Conservation (phyloP, 1,140 invertebrate species). For the Caenorhabditis tropicalis region DNA sequence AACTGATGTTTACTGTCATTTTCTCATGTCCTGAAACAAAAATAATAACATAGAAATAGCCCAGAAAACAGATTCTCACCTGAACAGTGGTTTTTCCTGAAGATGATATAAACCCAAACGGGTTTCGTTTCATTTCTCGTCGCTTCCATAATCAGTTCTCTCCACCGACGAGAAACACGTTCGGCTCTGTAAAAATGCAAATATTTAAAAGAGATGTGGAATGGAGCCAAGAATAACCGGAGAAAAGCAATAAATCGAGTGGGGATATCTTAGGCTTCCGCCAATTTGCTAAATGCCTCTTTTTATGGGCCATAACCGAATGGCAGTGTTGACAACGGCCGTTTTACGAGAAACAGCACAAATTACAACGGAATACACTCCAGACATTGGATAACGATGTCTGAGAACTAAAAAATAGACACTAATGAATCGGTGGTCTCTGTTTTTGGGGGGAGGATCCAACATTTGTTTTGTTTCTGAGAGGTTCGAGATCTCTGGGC, state of each 20-base stretch:
- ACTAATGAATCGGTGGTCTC: neutral
- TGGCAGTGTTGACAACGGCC: constrained; percentile 29
- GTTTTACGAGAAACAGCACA: neutral
- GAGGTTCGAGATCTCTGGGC: neutral
- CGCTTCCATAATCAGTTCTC: constrained; percentile 42
- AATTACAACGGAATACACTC: neutral
- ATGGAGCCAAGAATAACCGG: neutral
- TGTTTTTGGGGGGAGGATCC: neutral
- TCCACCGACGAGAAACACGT: constrained; percentile 47
- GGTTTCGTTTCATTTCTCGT: constrained; percentile 59
- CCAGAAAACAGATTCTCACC: neutral
- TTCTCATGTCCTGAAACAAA: constrained; percentile 68
- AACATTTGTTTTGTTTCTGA: constrained; percentile 8
- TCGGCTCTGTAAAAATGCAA: constrained; percentile 50
- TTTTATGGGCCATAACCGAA: constrained; percentile 44
- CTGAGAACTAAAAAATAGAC: neutral
- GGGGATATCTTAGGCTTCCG: constrained; percentile 28
- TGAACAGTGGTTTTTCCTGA: constrained; percentile 64
- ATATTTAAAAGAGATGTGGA: neutral
- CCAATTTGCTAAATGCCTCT: constrained; percentile 31
- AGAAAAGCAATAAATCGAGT: constrained; percentile 8
- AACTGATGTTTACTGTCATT: constrained; percentile 67
- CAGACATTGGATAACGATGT: constrained; percentile 24
- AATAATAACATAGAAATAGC: neutral
- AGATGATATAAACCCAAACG: constrained; percentile 71